Base-by-base conservation (phyloP, 1,140 invertebrate genomes). In the Probaryconus sp. region DNA sequence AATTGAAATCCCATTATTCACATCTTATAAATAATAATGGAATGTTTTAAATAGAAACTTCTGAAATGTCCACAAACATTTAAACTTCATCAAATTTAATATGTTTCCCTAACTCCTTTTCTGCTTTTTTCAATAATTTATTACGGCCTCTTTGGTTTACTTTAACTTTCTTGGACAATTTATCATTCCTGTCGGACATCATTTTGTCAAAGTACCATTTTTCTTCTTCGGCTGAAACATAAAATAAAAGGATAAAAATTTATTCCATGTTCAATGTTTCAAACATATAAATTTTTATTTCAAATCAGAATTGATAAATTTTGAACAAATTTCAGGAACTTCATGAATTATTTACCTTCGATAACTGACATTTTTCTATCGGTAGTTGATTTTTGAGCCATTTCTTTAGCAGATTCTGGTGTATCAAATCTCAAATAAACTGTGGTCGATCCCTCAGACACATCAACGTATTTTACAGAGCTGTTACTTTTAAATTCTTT, bases 121-220 rank as follows among this genome's bases (percentile, higher is more conserved):
- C 90, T 7, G 90, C 90, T 56, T 90, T 88, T 45, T 91, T 91
- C 11, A 91, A 74, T n/a, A 93, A 79, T 73, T 92, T 93, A 51
- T 91, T 89, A 10, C 91, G 84, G 1, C 92, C 92, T 30, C 92
- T 87, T 74, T 90, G 89, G 28, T 90, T 91, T 0, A 86, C 74
- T 72, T 80, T 79, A 13, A 80, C 68, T 53, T 90, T 90, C 65
- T 90, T 92, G 1, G 83, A 78, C 2, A 91, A 81, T 74, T 92
- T 92, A 6, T 89, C 84, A 55, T 88, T 83, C 48, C 92, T 88
- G 79, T 92, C 90, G 31, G 78, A 80, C 31, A 81, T 64, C 38
- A 92, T 92, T 83, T 92, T 92, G 6, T 90, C 82, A 91, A 91
- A 93, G 79, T 93, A 93, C 1, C 79, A 64, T 20, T 85, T 86